Conservation (phyloP, 2,113 vertebrate genomes). For the Gorsachius goisagi region DNA sequence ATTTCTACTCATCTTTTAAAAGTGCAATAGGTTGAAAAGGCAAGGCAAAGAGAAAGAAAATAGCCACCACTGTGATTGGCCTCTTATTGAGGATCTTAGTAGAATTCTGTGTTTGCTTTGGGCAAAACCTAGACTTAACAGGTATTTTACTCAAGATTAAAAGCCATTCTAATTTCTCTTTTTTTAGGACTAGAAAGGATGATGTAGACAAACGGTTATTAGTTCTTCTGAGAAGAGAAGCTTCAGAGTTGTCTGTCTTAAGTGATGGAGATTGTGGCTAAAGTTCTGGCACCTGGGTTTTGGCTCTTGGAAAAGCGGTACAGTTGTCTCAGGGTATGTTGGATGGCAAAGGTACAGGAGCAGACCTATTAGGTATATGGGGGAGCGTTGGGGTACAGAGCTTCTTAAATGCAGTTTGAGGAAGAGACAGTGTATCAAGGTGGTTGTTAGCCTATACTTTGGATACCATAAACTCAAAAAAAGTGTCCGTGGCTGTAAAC, state of each 20-base stretch:
- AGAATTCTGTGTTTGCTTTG: background rate
- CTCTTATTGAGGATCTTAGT: background rate
- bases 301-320: background rate
- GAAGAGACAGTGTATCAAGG: background rate
- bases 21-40: background rate
- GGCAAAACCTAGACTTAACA: background rate
- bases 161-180: background rate
- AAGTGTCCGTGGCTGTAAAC: background rate
- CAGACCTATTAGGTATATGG: background rate
- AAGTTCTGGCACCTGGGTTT: background rate
- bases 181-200: background rate
- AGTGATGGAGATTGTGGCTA: background rate
- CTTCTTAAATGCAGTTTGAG: background rate
- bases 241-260: background rate
- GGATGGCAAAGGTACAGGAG: background rate
- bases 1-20: background rate
- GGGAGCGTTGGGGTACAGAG: background rate
- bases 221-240: background rate
- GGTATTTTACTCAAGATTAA: background rate
- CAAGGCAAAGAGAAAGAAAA: background rate
- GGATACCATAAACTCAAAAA: background rate
- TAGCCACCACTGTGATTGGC: background rate
- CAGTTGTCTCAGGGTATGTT: background rate
- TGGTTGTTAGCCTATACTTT: background rate
- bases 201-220: background rate